phyloP scores from a whole-genome alignment of 1,140 invertebrate genomes.

The Amyelois transitella region DNA sequence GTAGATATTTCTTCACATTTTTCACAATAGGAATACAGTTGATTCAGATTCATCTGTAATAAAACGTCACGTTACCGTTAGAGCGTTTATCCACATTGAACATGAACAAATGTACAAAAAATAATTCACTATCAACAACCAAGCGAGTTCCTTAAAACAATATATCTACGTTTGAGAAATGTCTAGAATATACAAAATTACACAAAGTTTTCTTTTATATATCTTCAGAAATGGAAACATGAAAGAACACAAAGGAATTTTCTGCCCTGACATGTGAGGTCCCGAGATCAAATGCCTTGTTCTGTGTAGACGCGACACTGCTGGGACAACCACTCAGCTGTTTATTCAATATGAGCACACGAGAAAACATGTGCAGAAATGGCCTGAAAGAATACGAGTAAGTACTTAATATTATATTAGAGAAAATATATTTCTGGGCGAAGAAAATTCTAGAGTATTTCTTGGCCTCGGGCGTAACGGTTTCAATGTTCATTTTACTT shows the following conservation, averaged over 20 bases:
- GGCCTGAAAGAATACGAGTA: not conserved
- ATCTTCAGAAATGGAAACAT: not conserved
- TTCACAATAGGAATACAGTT: constrained; percentile 7
- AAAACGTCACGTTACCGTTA: not conserved
- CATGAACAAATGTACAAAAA: not conserved
- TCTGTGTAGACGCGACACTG: not conserved
- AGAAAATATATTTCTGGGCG: too few species aligned
- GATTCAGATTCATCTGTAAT: not conserved
- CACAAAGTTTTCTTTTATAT: not conserved
- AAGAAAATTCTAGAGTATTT: too few species aligned
- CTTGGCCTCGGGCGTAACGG: not conserved
- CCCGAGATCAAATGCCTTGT: not conserved
- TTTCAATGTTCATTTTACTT: not conserved
- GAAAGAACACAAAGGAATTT: not conserved
- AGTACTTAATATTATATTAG: not conserved
- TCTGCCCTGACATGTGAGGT: not conserved
- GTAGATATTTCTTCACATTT: constrained; percentile 18
- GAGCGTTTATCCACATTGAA: not conserved
- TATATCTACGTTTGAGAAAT: not conserved
- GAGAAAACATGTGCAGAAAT: not conserved
- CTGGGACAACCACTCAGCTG: not conserved
- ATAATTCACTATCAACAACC: not conserved
- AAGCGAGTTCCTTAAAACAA: not conserved
- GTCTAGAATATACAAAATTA: not conserved
- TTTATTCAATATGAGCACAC: not conserved